These are phyloP conservation scores for Malacoctenus gilli DNA, from an alignment of 2,797 vertebrate species.

Conservation along the genomic window DNA sequence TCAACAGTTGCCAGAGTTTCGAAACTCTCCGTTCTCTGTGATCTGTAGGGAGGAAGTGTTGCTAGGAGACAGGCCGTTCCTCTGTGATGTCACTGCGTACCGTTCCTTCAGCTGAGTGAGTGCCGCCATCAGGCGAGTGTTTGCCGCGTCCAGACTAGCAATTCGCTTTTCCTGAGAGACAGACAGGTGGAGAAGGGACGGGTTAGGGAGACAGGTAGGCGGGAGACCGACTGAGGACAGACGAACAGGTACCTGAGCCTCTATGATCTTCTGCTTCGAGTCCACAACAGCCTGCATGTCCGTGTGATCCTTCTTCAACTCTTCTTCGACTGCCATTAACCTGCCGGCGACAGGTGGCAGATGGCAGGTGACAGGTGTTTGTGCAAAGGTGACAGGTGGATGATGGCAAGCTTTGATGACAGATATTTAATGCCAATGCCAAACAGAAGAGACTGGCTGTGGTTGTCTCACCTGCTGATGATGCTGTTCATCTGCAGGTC, in stretches of 20 bases:
- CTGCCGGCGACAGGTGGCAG: conserved; percentile 66
- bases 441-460: too few relatives aligned
- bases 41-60: conserved; percentile 98
- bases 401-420: too few relatives aligned
- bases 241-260: conserved; percentile 85
- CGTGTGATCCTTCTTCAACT: conserved; percentile 93
- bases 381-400: not conserved
- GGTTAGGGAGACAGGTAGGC: conserved; percentile 1
- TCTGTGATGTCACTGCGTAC: conserved; percentile 90
- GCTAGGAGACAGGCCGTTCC: conserved; percentile 97
- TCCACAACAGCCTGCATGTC: conserved; percentile 98
- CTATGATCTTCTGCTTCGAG: conserved; percentile 96
- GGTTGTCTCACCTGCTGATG: conserved; percentile 98
- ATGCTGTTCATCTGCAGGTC: conserved; percentile 98
- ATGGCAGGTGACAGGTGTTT: not conserved
- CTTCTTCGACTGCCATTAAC: conserved; percentile 95
- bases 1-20: conserved; percentile 96
- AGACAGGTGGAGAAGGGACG: conserved; percentile 6
- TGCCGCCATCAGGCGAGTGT: conserved; percentile 94
- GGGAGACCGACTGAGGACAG: conserved; percentile 5
- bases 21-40: conserved; percentile 98
- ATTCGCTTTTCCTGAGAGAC: conserved; percentile 90
- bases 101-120: conserved; percentile 98
- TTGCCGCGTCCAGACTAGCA: conserved; percentile 91
- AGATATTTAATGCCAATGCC: too few relatives aligned